Conservation (phyloP, 2,797 vertebrate species). For the Pangasius djambal region DNA sequence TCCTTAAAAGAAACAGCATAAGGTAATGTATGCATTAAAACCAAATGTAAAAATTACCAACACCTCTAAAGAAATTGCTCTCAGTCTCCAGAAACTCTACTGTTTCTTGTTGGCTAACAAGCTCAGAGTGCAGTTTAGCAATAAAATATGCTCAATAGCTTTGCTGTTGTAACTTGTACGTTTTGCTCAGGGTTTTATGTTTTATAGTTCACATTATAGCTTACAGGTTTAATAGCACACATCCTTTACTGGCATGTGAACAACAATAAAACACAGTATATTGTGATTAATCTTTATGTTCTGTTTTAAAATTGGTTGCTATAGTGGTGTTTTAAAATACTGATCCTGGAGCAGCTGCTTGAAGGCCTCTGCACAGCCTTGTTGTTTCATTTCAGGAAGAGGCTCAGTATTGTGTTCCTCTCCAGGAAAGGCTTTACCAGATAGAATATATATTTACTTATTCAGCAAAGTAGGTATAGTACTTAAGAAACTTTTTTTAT, state of each 20-base stretch:
- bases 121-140: background rate
- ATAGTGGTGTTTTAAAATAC: background rate
- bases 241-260: background rate
- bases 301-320: background rate
- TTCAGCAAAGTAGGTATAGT: background rate
- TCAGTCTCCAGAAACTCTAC: background rate
- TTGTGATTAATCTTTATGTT: background rate
- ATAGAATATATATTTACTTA: background rate
- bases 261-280: background rate
- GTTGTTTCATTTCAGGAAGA: conserved; percentile 2
- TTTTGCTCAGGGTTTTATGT: background rate
- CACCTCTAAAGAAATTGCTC: background rate
- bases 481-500: background rate
- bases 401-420: background rate
- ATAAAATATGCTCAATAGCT: background rate
- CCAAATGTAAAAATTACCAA: background rate
- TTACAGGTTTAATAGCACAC: background rate
- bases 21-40: background rate
- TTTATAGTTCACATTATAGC: background rate
- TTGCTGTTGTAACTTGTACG: background rate
- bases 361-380: background rate
- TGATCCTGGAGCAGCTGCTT: background rate
- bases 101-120: background rate
- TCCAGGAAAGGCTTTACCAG: background rate
- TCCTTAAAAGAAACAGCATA: background rate